Evolutionary conservation across 2,113 vertebrate species (phyloP), one percentile per base, ranked within the genome.

Genomic region (Uria aalge): DNA sequence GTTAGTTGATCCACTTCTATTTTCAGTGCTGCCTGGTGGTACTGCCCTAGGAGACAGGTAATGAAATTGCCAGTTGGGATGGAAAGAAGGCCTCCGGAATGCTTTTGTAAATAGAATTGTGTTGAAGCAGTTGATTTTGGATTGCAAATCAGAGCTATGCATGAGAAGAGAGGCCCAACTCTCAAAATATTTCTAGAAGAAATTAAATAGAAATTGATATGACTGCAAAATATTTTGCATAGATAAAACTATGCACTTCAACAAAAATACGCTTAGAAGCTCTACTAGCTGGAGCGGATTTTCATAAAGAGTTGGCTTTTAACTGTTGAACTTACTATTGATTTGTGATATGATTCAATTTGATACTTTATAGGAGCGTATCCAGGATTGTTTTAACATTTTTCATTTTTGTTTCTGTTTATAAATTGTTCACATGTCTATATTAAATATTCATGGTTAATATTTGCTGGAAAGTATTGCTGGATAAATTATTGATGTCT

Each of bases 331-430:
- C 89, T 94, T 89, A 75, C 56, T 81, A 5, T 34, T 73, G 50
- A 62, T 59, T 77, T 88, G 32, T 89, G 67, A 45, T 92, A 69
- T 29, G 68, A 83, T 86, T 94, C 55, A 88, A 43, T 96, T 84
- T 80, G 20, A 26, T 85, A 78, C 77, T 96, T 92, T 36, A 60
- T 41, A 89, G 56, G 47, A 95, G 50, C 2, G 5, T 76, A 91
- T 88, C 56, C 26, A 71, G 47, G 47, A 67, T 52, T 0, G 2
- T 29, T 57, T 83, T 45, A 80, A 62, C 36, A 43, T 89, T 88
- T 95, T 94, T 94, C 78, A 53, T 80, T 91, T 91, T 92, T 96
- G 36, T 96, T 96, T 91, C 76, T 94, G 89, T 92, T 96, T 92
- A 87, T 85, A 87, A 91, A 48, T 75, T 76, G 66, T 60, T 88